phyloP scores from a whole-genome alignment of 2,113 vertebrate genomes.

The Chaetops frenatus region DNA sequence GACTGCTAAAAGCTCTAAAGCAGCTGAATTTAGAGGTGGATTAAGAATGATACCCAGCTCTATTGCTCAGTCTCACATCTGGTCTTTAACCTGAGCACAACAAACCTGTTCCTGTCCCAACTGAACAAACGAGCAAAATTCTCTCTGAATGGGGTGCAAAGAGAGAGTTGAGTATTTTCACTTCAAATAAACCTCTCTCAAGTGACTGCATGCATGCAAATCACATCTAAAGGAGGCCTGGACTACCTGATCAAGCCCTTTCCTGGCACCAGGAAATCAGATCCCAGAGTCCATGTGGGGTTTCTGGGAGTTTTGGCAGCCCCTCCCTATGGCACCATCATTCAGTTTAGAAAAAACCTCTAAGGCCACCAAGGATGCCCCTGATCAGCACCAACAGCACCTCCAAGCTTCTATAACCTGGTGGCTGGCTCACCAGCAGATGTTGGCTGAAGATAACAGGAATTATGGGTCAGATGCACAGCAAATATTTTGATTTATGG shows the following conservation, averaged over 20 bases:
- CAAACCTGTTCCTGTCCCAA: not conserved
- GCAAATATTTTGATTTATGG: not conserved
- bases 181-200: not conserved
- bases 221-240: not conserved
- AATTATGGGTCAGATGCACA: not conserved
- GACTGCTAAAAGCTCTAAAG: not conserved
- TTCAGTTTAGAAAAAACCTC: not conserved
- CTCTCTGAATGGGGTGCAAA: not conserved
- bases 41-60: not conserved
- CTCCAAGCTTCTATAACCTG: not conserved
- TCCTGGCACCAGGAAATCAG: not conserved
- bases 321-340: not conserved
- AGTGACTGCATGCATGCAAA: not conserved
- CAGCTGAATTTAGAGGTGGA: not conserved
- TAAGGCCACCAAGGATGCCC: not conserved
- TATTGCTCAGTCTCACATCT: not conserved
- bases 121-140: not conserved
- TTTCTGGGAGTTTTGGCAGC: not conserved
- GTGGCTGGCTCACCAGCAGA: not conserved
- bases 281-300: rapidly evolving
- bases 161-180: not conserved
- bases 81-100: not conserved
- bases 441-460: not conserved
- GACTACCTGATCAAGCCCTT: not conserved
- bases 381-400: not conserved